Evolutionary conservation across 2,113 vertebrate species (phyloP), one percentile per base, ranked within the genome.

Genomic region (Ibidorhyncha struthersii): DNA sequence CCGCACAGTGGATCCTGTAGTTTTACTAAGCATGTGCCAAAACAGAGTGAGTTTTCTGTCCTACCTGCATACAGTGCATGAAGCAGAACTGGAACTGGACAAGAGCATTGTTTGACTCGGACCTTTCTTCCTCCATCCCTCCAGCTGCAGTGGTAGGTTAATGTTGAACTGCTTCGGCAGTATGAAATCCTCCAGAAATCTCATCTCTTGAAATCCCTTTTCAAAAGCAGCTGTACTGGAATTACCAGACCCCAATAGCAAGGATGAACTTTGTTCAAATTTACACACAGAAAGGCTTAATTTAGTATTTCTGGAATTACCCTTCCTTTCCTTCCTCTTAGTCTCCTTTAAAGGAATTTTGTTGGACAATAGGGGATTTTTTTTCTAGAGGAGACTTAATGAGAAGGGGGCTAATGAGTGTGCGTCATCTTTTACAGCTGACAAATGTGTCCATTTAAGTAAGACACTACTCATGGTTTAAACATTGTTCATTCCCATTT

Each of bases 381-480:
- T 79, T 58, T 89, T 66, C 53, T 71, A 13, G 36, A 82, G 72
- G 41, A 83, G 78, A n/a, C 13, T 65, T 81, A 79, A 70, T 67
- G 94, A 94, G 73, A 91, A 94, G 78, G 82, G 93, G 83, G 83
- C 81, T 96, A 40, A 81, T 22, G 47, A 76, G 82, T 38, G 82
- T 88, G 81, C 93, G 84, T 97, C 95, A 93, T 93, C n/a, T 63
- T 36, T 38, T 73, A 23, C 32, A 58, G 89, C 82, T 94, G 81
- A 55, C 86, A 92, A 22, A 81, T 20, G 34, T 71, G 49, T 81
- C 82, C 79, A 41, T 73, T 86, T 74, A 65, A 71, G 21, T 47
- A 40, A 67, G 92, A 49, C 72, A 40, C 93, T 63, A 76, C 91
- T 97, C 91, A 79, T 82, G 89, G 89, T 87, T 94, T 82, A 80